These are phyloP conservation scores for Holacanthus passer DNA, from an alignment of 2,113 vertebrate genomes.

Conservation along the genomic window DNA sequence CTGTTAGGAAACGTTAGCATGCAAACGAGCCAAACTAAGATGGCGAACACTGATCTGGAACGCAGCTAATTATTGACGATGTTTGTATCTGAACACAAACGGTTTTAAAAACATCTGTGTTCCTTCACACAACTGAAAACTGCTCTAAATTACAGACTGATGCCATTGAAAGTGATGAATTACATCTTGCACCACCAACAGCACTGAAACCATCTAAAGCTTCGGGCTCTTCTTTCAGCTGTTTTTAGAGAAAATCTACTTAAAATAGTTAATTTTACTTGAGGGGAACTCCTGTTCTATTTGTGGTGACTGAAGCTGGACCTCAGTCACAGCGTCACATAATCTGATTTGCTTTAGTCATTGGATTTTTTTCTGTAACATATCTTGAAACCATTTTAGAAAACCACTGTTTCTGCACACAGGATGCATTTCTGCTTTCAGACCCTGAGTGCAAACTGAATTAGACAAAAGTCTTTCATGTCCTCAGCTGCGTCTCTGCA, in stretches of 20 bases:
- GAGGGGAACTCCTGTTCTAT: background rate
- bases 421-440: slow-evolving; percentile 33
- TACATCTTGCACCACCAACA: background rate
- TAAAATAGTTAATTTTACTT: background rate
- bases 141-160: background rate
- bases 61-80: too few species aligned
- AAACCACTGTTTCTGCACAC: slow-evolving; percentile 10
- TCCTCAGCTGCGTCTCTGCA: slow-evolving; percentile 32
- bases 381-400: background rate
- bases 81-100: too few species aligned
- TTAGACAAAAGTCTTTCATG: slow-evolving; percentile 25
- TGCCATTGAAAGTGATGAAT: background rate
- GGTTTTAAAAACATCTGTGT: too few species aligned
- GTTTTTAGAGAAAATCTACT: background rate
- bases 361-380: background rate
- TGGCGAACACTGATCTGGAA: too few species aligned
- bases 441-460: slow-evolving; percentile 16
- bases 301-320: background rate
- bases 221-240: background rate
- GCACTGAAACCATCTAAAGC: background rate
- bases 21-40: too few species aligned
- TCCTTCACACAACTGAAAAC: background rate
- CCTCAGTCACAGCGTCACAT: too few species aligned
- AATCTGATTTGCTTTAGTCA: background rate
- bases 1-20: too few species aligned